These are phyloP conservation scores for Semibalanus balanoides DNA, from an alignment of 1,140 invertebrate genomes.

Conservation along the genomic window DNA sequence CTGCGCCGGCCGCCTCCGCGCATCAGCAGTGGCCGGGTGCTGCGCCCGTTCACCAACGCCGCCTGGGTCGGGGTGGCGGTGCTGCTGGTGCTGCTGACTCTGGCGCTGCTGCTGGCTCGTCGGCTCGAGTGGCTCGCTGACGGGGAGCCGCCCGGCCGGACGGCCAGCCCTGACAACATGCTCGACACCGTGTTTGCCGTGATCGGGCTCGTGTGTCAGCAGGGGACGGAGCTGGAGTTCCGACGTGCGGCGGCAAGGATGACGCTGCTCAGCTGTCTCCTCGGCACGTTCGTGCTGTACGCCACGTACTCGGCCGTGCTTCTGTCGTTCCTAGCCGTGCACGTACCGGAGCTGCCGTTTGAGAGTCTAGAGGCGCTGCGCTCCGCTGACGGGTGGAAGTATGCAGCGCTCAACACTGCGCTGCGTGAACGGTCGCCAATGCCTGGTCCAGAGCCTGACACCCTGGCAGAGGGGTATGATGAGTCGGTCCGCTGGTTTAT, in stretches of 20 bases:
- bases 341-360: neutral
- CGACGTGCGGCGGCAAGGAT: neutral
- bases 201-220: neutral
- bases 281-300: neutral
- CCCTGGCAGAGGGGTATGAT: neutral
- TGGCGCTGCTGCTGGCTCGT: neutral
- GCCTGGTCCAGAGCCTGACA: neutral
- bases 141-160: no score
- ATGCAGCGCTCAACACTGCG: neutral
- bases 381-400: neutral
- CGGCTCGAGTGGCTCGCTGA: no score
- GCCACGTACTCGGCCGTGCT: neutral
- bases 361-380: neutral
- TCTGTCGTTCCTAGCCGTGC: neutral
- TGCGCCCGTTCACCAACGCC: neutral
- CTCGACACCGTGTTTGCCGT: neutral
- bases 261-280: neutral
- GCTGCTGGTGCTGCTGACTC: neutral
- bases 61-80: neutral
- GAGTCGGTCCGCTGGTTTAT: neutral
- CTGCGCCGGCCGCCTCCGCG: neutral
- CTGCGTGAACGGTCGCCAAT: neutral
- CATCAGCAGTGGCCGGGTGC: neutral
- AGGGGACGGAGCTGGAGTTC: neutral
- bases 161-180: neutral